Conservation (phyloP, 1,140 invertebrate species). For the Metopolophium dirhodum region DNA sequence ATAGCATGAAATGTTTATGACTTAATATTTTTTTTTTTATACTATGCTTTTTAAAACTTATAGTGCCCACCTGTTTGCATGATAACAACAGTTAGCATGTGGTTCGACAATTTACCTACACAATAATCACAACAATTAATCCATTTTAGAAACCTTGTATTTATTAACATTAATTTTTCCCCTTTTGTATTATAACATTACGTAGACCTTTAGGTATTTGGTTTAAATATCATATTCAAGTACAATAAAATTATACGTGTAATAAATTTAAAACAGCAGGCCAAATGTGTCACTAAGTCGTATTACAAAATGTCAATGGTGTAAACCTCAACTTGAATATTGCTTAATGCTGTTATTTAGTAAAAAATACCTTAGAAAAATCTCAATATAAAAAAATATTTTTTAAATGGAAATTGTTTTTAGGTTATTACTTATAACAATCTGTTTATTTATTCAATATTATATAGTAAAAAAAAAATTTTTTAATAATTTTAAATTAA, state of each 20-base stretch:
- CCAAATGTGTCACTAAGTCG: not conserved
- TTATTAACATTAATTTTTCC: constrained; percentile 21
- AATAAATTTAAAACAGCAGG: not conserved
- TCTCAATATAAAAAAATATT: not conserved
- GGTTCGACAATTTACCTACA: not conserved
- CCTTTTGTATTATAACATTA: not conserved
- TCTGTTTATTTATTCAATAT: not conserved
- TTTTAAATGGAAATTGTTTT: not conserved
- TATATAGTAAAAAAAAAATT: not conserved
- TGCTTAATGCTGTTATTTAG: not conserved
- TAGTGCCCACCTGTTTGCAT: constrained; percentile 23
- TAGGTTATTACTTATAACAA: not conserved
- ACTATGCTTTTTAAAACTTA: constrained; percentile 9
- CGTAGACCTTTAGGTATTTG: not conserved
- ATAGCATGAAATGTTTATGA: constrained; percentile 36
- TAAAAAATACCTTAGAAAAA: not conserved
- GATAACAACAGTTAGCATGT: constrained; percentile 23
- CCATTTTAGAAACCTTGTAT: not conserved
- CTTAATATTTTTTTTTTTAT: not conserved
- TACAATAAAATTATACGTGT: not conserved
- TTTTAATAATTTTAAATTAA: not conserved
- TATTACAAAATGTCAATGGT: not conserved
- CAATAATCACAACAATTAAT: not conserved
- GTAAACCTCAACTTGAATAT: not conserved
- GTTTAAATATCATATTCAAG: not conserved